Evolutionary conservation across 1,140 invertebrate species (phyloP).

Genomic region (Leptinotarsa undecemlineata): DNA sequence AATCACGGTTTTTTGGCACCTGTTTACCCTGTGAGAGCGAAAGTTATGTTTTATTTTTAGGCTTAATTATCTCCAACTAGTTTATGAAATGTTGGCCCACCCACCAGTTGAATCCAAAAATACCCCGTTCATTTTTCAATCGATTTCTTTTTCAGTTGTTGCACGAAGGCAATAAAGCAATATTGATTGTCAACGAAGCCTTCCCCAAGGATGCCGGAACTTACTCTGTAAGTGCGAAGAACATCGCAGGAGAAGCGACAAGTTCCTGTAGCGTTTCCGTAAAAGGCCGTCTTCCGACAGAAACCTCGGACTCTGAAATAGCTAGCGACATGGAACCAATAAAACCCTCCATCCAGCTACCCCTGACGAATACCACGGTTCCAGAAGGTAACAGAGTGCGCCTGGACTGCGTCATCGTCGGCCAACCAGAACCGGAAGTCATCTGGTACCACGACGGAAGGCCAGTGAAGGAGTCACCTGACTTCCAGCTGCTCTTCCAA

Average conservation of each 20-base stretch:
- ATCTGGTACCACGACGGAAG: slow-evolving; percentile 86
- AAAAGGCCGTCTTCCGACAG: slow-evolving; percentile 69
- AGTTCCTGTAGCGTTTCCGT: slow-evolving; percentile 70
- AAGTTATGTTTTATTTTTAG: not conserved
- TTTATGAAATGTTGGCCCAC: not conserved
- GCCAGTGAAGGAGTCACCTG: slow-evolving; percentile 82
- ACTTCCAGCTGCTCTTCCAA: slow-evolving; percentile 79
- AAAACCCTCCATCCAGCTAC: slow-evolving; percentile 73
- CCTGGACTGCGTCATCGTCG: slow-evolving; percentile 81
- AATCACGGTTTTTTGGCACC: not conserved
- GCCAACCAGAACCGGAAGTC: slow-evolving; percentile 84
- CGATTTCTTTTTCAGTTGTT: slow-evolving; percentile 59
- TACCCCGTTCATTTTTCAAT: not conserved
- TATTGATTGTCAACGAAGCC: slow-evolving; percentile 69
- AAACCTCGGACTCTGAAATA: slow-evolving; percentile 75
- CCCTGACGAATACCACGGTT: slow-evolving; percentile 70
- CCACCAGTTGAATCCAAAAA: slow-evolving; percentile 5
- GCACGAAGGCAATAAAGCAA: slow-evolving; percentile 63
- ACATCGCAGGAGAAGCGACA: slow-evolving; percentile 66
- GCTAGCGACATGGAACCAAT: slow-evolving; percentile 72
- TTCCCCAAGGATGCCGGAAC: slow-evolving; percentile 73
- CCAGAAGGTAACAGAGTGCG: slow-evolving; percentile 72
- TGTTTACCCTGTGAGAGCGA: not conserved
- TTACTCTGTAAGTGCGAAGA: slow-evolving; percentile 68
- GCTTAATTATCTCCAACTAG: not conserved